Conservation (phyloP, 2,113 vertebrate genomes). For the Hucho hucho region DNA sequence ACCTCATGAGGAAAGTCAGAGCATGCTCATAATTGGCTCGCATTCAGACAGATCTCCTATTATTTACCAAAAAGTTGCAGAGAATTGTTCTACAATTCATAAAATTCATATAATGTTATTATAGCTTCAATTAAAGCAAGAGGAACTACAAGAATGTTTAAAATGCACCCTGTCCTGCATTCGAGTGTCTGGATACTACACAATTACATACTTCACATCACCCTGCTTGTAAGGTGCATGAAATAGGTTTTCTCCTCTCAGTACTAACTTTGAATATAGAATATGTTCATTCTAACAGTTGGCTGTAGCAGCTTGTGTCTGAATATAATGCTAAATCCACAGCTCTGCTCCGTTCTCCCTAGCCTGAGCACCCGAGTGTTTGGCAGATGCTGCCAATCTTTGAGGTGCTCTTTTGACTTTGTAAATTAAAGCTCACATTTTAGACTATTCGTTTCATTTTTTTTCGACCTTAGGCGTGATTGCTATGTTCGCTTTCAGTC, state of each 20-base stretch:
- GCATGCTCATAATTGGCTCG: too few relatives aligned
- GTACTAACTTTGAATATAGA: neutral
- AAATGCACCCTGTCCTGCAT: too few relatives aligned
- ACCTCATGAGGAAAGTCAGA: constrained; percentile 3
- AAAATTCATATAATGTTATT: neutral
- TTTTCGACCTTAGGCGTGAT: too few relatives aligned
- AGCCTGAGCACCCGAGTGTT: neutral
- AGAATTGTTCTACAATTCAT: neutral
- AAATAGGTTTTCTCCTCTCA: neutral
- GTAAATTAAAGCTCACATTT: too few relatives aligned
- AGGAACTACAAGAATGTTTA: neutral
- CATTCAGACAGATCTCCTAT: neutral
- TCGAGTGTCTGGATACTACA: neutral
- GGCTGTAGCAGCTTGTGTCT: too few relatives aligned
- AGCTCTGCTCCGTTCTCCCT: too few relatives aligned
- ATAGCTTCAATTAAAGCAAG: neutral
- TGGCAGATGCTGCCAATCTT: neutral
- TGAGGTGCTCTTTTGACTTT: too few relatives aligned
- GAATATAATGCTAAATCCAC: too few relatives aligned
- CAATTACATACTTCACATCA: neutral
- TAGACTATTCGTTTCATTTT: too few relatives aligned
- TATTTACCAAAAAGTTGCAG: neutral
- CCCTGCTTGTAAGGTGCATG: neutral
- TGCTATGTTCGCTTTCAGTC: too few relatives aligned
- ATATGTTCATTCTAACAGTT: neutral